These are phyloP conservation scores for Triplophysa tibetana DNA, from an alignment of 2,113 vertebrate species.

Conservation along the genomic window DNA sequence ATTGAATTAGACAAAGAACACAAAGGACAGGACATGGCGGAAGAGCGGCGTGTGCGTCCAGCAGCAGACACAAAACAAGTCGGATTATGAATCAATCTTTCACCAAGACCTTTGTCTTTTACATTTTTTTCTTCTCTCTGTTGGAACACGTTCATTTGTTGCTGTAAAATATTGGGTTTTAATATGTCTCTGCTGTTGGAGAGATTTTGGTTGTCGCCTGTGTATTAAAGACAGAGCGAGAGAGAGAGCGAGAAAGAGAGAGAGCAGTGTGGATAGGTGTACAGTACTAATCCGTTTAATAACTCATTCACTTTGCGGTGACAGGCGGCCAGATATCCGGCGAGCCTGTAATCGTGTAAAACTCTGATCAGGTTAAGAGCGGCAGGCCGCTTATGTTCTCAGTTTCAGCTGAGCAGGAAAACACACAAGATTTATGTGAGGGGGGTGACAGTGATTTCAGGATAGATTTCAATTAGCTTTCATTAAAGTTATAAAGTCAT, in stretches of 20 bases:
- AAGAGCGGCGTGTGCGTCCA: not conserved
- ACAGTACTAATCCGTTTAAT: conserved; percentile 39
- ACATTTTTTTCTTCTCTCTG: conserved; percentile 8
- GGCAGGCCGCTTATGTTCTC: conserved; percentile 15
- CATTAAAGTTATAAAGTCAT: not conserved
- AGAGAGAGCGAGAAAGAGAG: conserved; percentile 2
- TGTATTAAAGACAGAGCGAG: not conserved
- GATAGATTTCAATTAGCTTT: not conserved
- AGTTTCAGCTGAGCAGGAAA: conserved; percentile 5
- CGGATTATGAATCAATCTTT: conserved; percentile 53
- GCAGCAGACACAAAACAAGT: conserved; percentile 39
- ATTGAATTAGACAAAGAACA: conserved; percentile 52
- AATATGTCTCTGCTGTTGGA: conserved; percentile 25
- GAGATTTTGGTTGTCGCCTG: conserved; percentile 49
- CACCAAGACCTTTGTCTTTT: conserved; percentile 25
- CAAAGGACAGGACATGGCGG: conserved; percentile 33
- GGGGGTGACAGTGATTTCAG: not conserved
- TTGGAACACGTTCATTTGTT: conserved; percentile 32
- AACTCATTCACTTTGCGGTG: conserved; percentile 46
- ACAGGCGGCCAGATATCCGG: conserved; percentile 39
- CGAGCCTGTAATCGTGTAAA: conserved; percentile 45
- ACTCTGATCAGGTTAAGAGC: conserved; percentile 42
- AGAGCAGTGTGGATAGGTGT: conserved; percentile 17
- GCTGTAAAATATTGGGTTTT: not conserved
- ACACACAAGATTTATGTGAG: not conserved